Conservation (phyloP, 2,888 invertebrate genomes). For the Drosophila eohydei region DNA sequence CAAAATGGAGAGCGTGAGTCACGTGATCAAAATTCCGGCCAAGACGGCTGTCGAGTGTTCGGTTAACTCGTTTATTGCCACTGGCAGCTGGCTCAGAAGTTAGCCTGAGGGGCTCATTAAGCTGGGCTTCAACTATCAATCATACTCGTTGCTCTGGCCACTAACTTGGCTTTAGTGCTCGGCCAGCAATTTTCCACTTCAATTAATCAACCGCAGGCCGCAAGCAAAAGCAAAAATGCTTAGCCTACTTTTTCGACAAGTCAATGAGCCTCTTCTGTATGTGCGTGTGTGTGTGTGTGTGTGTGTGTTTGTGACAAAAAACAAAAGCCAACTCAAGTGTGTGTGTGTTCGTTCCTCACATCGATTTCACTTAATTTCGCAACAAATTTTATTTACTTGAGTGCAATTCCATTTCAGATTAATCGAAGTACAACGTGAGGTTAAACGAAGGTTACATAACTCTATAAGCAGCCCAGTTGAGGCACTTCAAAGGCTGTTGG, state of each 20-base stretch:
- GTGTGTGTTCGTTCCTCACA: conserved; percentile 6
- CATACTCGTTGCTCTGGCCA: conserved; percentile 36
- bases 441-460: conserved; percentile 1
- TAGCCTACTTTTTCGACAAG: conserved; percentile 38
- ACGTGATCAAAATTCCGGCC: neutral
- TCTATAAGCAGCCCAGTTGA: neutral
- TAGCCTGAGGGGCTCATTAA: conserved; percentile 58
- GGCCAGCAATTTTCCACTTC: conserved; percentile 60
- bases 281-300: neutral
- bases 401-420: conserved; percentile 5
- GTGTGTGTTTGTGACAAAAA: conserved; percentile 21
- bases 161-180: conserved; percentile 27
- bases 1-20: conserved; percentile 53
- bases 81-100: neutral
- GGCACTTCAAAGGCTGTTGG: neutral
- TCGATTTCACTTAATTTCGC: conserved; percentile 17
- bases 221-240: conserved; percentile 36
- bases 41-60: conserved; percentile 1
- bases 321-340: conserved; percentile 24
- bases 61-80: neutral
- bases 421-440: conserved; percentile 15
- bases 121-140: conserved; percentile 65
- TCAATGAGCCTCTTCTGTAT: conserved; percentile 14
- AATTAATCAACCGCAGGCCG: conserved; percentile 64
- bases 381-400: conserved; percentile 11